Conservation (phyloP, 2,888 invertebrate genomes). For the Kryphioiulus occultus region DNA sequence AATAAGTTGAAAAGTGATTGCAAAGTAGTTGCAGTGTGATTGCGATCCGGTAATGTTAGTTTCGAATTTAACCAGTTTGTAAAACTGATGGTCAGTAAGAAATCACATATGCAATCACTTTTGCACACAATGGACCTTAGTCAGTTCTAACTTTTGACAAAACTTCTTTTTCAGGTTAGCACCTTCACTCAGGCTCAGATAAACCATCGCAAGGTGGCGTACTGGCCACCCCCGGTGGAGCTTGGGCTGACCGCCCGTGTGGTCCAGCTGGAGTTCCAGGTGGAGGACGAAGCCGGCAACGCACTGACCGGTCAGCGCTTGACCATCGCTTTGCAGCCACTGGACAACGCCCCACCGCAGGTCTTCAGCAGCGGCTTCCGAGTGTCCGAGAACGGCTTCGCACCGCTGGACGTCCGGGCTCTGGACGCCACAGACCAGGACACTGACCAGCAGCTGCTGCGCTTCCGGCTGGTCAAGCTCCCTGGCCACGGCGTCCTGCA, state of each 20-base stretch:
- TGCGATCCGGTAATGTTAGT: too few relatives aligned
- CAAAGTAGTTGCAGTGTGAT: too few relatives aligned
- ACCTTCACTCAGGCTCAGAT: conserved; percentile 61
- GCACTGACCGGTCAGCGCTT: conserved; percentile 59
- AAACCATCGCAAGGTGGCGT: conserved; percentile 62
- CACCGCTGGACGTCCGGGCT: conserved; percentile 58
- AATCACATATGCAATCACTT: too few relatives aligned
- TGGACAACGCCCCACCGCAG: conserved; percentile 61
- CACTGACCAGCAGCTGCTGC: conserved; percentile 58
- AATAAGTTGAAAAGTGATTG: too few relatives aligned
- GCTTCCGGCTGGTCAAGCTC: conserved; percentile 57
- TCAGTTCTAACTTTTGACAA: not conserved
- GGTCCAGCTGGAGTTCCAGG: conserved; percentile 61
- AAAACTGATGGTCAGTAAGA: too few relatives aligned
- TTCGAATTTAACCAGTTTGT: too few relatives aligned
- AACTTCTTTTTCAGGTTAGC: conserved; percentile 53
- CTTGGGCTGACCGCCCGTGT: conserved; percentile 60
- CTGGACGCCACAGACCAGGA: conserved; percentile 61
- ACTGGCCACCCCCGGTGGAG: conserved; percentile 60
- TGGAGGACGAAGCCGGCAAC: conserved; percentile 61
- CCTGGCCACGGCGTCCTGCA: conserved; percentile 60
- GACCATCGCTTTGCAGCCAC: conserved; percentile 60
- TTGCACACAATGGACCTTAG: not conserved
- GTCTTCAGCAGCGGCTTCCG: conserved; percentile 59
- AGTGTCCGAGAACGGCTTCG: conserved; percentile 59